Percentiles rank a stretch among this genome's conserved stretches.
Evolutionary conservation across 2,888 invertebrate species (phyloP).

Genomic region (Biston stratarius): DNA sequence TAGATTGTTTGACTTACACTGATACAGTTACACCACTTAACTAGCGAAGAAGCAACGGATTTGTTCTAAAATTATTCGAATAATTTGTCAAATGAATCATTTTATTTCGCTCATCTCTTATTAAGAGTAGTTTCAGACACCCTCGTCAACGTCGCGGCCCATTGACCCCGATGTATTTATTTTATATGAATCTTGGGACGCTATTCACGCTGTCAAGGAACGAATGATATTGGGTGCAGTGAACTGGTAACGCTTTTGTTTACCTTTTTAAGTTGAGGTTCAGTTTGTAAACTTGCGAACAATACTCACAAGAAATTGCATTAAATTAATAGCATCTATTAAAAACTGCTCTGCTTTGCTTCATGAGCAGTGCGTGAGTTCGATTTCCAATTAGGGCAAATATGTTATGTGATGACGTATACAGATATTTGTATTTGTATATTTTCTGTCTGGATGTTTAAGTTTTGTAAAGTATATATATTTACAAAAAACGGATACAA

Average conservation of each 20-base stretch:
- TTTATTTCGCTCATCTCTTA: constrained; percentile 11
- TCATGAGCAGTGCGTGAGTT: too few relatives aligned
- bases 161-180: constrained; percentile 84
- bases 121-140: constrained; percentile 51
- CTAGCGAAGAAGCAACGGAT: background rate
- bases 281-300: background rate
- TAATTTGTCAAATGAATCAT: background rate
- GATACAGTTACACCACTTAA: too few relatives aligned
- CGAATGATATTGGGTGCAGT: constrained; percentile 60
- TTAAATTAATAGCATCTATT: too few relatives aligned
- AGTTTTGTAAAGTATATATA: too few relatives aligned
- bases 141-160: constrained; percentile 84
- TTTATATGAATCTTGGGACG: constrained; percentile 81
- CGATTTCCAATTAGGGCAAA: too few relatives aligned
- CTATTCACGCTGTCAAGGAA: constrained; percentile 75
- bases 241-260: constrained; percentile 38
- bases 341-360: too few relatives aligned
- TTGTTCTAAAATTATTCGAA: constrained; percentile 1
- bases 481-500: too few relatives aligned
- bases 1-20: too few relatives aligned
- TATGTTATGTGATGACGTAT: too few relatives aligned
- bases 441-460: too few relatives aligned
- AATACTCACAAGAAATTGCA: background rate
- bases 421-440: too few relatives aligned
- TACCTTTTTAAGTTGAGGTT: constrained; percentile 26